These are phyloP conservation scores for Cephalotes varians DNA, from an alignment of 2,888 invertebrate genomes.

Conservation along the genomic window DNA sequence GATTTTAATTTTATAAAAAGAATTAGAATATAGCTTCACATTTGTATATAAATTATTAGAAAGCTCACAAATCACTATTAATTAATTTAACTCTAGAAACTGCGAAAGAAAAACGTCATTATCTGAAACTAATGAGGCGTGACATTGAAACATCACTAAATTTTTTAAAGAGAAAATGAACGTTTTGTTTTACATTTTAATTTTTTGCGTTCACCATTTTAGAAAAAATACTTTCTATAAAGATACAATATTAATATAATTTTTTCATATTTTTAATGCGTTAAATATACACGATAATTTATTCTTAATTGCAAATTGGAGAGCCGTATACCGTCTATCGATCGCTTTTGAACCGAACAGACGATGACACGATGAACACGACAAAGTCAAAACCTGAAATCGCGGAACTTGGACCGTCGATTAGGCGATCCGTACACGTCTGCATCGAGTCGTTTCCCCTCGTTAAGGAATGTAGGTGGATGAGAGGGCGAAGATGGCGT, in stretches of 20 bases:
- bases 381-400: slow-evolving; percentile 35
- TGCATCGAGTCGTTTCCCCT: slow-evolving; percentile 69
- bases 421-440: slow-evolving; percentile 66
- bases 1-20: neutral
- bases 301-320: slow-evolving; percentile 13
- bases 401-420: slow-evolving; percentile 53
- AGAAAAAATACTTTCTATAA: neutral
- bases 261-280: neutral
- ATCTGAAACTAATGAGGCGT: neutral
- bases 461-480: slow-evolving; percentile 72
- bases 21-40: neutral
- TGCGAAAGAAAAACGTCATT: neutral
- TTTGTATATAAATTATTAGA: neutral
- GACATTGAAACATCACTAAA: neutral
- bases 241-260: neutral
- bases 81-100: neutral
- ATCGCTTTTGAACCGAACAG: neutral
- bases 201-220: neutral
- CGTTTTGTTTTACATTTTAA: neutral
- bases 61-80: neutral
- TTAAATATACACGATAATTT: neutral
- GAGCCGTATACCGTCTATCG: neutral
- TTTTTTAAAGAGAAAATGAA: neutral
- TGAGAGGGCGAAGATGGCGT: slow-evolving; percentile 63
- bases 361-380: slow-evolving; percentile 9